phyloP scores from a whole-genome alignment of 2,888 invertebrate genomes.

The Choristoneura rosaceana region DNA sequence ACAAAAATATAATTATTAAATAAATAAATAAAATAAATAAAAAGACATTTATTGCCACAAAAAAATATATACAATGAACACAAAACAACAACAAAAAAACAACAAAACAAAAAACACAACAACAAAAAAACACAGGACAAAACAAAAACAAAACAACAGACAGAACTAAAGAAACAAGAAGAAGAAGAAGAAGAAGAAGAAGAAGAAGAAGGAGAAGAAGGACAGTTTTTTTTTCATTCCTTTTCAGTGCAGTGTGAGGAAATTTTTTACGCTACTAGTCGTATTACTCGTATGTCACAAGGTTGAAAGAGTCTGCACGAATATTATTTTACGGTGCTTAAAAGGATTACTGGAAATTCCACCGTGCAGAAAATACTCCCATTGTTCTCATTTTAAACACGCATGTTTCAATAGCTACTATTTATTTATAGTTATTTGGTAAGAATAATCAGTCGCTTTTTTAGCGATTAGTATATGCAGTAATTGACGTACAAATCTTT shows the following conservation, averaged over 20 bases:
- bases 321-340: conserved; percentile 56
- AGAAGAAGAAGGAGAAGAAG: no score
- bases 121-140: no score
- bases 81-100: no score
- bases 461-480: no score
- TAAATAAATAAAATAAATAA: no score
- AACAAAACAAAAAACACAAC: no score
- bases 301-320: conserved; percentile 53
- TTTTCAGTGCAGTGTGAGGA: conserved; percentile 21
- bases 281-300: conserved; percentile 23
- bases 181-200: no score
- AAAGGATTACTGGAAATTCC: conserved; percentile 64
- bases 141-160: no score
- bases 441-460: background rate
- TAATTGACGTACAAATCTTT: no score
- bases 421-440: background rate
- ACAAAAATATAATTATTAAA: background rate
- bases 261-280: conserved; percentile 28
- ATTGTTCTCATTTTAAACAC: conserved; percentile 58
- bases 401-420: background rate
- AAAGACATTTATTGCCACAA: no score
- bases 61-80: no score
- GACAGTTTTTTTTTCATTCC: background rate
- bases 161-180: no score
- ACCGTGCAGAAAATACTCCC: conserved; percentile 50